A percentile compares a stretch with the other conserved stretches of the same genome.
Conservation (phyloP, 2,113 vertebrate genomes). For the Ictalurus furcatus region DNA sequence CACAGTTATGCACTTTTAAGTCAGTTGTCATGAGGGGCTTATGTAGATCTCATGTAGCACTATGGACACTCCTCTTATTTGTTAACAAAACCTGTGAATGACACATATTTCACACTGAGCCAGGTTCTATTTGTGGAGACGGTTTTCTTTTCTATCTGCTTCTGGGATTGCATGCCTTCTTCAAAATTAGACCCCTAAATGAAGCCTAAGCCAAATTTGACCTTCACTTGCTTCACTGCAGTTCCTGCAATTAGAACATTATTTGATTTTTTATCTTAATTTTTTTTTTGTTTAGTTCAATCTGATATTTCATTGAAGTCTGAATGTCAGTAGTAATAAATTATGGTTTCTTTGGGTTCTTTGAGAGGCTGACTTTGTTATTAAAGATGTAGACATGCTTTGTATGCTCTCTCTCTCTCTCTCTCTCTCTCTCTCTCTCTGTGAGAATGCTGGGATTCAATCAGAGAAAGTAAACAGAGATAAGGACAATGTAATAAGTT, state of each 20-base stretch:
- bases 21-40: neutral
- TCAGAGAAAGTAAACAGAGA: neutral
- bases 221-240: neutral
- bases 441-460: neutral
- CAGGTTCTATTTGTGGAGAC: neutral
- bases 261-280: slow-evolving; percentile 1
- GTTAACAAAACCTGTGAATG: neutral
- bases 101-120: neutral
- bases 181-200: neutral
- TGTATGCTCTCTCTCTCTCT: neutral
- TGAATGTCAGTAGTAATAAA: slow-evolving; percentile 47
- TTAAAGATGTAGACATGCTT: slow-evolving; percentile 22
- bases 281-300: slow-evolving; percentile 16
- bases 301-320: slow-evolving; percentile 48
- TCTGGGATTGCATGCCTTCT: neutral
- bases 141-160: neutral
- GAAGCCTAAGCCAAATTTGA: neutral
- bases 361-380: slow-evolving; percentile 42
- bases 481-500: neutral
- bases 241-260: neutral
- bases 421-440: neutral
- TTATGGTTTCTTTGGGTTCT: slow-evolving; percentile 46
- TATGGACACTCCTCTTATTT: neutral
- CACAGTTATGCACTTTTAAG: neutral
- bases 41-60: neutral